Base-by-base conservation (phyloP, 1,140 invertebrate species). In the Conus betulinus region DNA sequence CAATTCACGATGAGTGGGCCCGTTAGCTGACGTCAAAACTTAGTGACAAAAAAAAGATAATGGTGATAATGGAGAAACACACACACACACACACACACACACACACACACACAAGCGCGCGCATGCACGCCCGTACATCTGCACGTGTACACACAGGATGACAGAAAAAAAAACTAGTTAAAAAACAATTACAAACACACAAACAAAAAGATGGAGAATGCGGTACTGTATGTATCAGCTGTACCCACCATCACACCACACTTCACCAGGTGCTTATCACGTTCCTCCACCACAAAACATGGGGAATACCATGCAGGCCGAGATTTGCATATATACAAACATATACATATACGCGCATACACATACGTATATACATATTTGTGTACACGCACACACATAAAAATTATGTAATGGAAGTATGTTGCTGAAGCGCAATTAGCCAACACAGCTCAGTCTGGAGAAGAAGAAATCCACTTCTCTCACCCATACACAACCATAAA, bases 31-130 rank as follows among this genome's bases (percentile, higher is more conserved):
- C 39, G 39, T 39, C 39, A 39, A 39, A 39, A 39, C 39, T 39
- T 39, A 39, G 39, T 39, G 39, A 78, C 74, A 78, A 11, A 78
- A 11, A n/a, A 78, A n/a, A 78, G 11, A 78, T 23, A n/a, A 11
- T 10, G 11, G 27, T 23, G 27, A 11, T 17, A 10, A 78, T 23
- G 27, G 11, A 78, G 1, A 78, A 2, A n/a, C 74, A 78, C 74
- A n/a, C 74, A 78, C 74, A 78, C 74, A n/a, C 74, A 78, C 74
- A 78, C 74, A 78, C 74, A 78, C 74, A n/a, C 74, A 78, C 74
- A 78, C 74, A 78, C 74, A 78, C 74, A 78, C 74, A 78, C 74
- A 78, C 74, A 78, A 63, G 60, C 60, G 60, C 60, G 60, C 60
- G 60, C 60, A 63, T 63, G 4, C 74, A 78, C 74, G 4, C n/a